Percentiles rank a stretch among this genome's conserved stretches.
Evolutionary conservation across 1,140 invertebrate species (phyloP).

Genomic region (Ceratina calcarata): DNA sequence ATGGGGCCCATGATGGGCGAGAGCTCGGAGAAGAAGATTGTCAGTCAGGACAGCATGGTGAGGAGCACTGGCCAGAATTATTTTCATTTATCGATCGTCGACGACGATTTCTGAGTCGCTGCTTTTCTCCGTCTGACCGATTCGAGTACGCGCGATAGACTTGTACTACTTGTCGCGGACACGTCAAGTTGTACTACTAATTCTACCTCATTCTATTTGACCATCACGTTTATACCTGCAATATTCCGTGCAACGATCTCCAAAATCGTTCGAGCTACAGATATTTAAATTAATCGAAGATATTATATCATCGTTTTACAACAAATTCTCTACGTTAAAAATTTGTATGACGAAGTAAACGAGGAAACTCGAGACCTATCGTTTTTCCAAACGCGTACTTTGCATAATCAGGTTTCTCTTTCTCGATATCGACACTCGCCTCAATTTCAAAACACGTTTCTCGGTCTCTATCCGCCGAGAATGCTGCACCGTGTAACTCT

Average conservation of each 20-base stretch:
- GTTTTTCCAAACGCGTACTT: neutral
- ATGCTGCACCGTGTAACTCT: conserved; percentile 21
- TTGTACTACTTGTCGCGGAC: neutral
- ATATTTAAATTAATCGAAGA: neutral
- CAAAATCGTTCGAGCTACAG: neutral
- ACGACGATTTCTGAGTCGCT: neutral
- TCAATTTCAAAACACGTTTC: conserved; percentile 16
- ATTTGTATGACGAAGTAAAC: no score
- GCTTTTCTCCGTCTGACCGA: neutral
- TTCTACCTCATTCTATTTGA: neutral
- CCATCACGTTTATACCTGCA: no score
- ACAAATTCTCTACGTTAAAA: no score
- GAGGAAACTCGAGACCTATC: neutral
- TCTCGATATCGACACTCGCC: neutral
- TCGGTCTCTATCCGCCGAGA: neutral
- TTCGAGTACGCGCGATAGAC: no score
- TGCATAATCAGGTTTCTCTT: conserved; percentile 33
- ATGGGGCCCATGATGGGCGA: conserved; percentile 62
- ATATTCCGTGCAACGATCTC: neutral
- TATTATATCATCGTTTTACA: neutral
- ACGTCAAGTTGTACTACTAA: conserved; percentile 4
- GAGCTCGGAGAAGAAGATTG: conserved; percentile 59
- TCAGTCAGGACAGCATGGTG: conserved; percentile 69
- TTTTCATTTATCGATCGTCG: neutral
- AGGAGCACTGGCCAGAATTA: conserved; percentile 28